These are phyloP conservation scores for Psephotus haematonotus DNA, from an alignment of 2,113 vertebrate species.

Conservation along the genomic window DNA sequence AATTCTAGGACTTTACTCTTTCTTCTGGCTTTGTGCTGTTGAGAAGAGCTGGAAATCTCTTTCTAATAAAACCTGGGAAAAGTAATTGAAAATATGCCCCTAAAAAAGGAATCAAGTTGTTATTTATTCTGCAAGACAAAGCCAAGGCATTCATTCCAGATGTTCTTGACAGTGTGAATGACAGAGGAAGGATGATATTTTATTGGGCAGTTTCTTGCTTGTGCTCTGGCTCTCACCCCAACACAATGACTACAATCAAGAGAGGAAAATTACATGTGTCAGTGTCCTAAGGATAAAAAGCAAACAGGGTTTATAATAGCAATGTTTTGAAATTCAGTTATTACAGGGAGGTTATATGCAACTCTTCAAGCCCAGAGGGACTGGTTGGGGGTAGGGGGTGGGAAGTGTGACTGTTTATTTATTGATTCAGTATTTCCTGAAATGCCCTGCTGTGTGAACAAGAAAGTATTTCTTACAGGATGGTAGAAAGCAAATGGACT, in stretches of 20 bases:
- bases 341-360: neutral
- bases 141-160: neutral
- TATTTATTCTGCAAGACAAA: slow-evolving; percentile 33
- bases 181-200: slow-evolving; percentile 21
- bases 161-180: slow-evolving; percentile 34
- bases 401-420: neutral
- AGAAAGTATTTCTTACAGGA: neutral
- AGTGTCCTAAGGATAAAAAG: slow-evolving; percentile 28
- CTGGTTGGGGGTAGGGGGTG: accelerated
- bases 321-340: slow-evolving; percentile 28
- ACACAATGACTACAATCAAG: slow-evolving; percentile 27
- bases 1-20: neutral
- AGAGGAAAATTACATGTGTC: slow-evolving; percentile 35
- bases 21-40: neutral
- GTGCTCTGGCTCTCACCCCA: neutral
- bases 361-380: neutral
- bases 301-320: slow-evolving; percentile 11
- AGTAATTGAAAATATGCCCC: slow-evolving; percentile 32
- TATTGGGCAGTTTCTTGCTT: slow-evolving; percentile 25
- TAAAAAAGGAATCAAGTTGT: neutral
- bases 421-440: neutral
- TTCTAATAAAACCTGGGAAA: neutral
- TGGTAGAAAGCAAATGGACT: neutral
- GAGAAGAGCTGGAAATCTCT: neutral
- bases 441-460: neutral